phyloP scores from a whole-genome alignment of 2,888 invertebrate species.

The Ganaspis brasiliensis region DNA sequence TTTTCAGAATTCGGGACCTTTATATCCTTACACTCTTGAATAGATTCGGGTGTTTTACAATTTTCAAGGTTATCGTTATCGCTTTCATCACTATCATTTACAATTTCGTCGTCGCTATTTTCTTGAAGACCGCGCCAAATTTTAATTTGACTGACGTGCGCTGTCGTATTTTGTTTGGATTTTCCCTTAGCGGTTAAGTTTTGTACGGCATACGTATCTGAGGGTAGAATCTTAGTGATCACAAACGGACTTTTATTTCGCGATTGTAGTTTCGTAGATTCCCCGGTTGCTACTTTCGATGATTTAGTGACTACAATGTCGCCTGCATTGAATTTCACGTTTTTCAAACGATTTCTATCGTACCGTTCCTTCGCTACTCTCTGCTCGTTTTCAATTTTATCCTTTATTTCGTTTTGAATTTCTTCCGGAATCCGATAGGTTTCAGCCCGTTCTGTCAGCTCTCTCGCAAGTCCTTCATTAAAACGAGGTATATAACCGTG shows the following conservation, averaged over 20 bases:
- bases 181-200: too few relatives aligned
- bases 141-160: too few relatives aligned
- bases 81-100: too few relatives aligned
- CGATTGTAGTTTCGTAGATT: not conserved
- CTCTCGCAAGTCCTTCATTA: slow-evolving; percentile 42
- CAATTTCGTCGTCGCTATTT: too few relatives aligned
- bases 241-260: not conserved
- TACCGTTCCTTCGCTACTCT: not conserved
- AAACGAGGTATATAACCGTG: slow-evolving; percentile 54
- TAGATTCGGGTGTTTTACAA: too few relatives aligned
- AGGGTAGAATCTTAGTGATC: not conserved
- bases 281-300: not conserved
- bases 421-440: slow-evolving; percentile 43
- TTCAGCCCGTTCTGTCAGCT: slow-evolving; percentile 13
- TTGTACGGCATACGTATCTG: too few relatives aligned
- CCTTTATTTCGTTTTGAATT: not conserved
- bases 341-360: not conserved
- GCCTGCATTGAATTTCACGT: not conserved
- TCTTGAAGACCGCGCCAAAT: too few relatives aligned
- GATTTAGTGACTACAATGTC: not conserved
- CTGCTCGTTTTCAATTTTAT: not conserved
- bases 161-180: too few relatives aligned
- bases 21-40: too few relatives aligned
- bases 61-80: too few relatives aligned
- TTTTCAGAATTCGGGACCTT: too few relatives aligned